phyloP scores from a whole-genome alignment of 1,140 invertebrate species.

The Hermatobates lingyangjiaoensis region DNA sequence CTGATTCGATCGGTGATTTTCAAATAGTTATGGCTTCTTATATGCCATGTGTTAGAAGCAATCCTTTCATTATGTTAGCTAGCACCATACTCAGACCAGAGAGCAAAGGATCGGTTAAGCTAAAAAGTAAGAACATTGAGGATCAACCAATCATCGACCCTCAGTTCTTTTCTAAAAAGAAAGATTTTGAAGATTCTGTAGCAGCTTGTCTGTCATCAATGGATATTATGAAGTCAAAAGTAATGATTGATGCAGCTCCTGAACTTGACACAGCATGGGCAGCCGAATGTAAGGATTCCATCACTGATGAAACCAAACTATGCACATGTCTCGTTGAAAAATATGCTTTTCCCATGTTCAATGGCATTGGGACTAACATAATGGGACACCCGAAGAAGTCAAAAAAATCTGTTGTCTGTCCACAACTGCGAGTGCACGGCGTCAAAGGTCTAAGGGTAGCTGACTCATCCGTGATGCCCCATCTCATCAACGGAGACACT shows the following conservation, averaged over 20 bases:
- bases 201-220: not conserved
- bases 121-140: not conserved
- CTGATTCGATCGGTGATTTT: constrained; percentile 35
- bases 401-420: not conserved
- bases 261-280: not conserved
- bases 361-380: not conserved
- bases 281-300: not conserved
- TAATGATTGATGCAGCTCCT: not conserved
- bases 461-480: constrained; percentile 28
- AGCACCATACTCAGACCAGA: not conserved
- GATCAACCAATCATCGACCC: constrained; percentile 8
- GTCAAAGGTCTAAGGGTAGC: constrained; percentile 21
- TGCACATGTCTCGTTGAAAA: not conserved
- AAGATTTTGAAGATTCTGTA: not conserved
- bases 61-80: constrained; percentile 4
- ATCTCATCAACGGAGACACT: constrained; percentile 22
- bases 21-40: constrained; percentile 34
- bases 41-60: constrained; percentile 23
- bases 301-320: not conserved
- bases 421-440: not conserved
- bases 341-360: not conserved
- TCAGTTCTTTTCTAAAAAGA: not conserved
- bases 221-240: not conserved
- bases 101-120: constrained; percentile 1
- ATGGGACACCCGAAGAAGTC: not conserved